Conservation (phyloP, 2,797 vertebrate genomes). For the Siniperca undulata region DNA sequence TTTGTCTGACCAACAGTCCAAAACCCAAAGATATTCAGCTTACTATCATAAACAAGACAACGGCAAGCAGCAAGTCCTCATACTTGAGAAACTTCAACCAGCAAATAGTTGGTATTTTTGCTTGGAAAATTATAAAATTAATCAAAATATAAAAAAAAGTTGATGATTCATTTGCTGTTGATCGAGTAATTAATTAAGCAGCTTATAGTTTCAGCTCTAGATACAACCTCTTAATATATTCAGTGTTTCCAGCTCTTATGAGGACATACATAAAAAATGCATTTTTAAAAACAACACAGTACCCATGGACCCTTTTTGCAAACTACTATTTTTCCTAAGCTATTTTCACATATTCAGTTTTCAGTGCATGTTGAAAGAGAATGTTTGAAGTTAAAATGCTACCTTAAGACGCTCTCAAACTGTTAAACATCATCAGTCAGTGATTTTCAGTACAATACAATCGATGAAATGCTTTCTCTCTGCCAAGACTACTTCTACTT, state of each 20-base stretch:
- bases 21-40: background rate
- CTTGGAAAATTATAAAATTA: no score
- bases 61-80: background rate
- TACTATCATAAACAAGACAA: background rate
- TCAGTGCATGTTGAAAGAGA: background rate
- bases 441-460: background rate
- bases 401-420: no score
- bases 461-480: background rate
- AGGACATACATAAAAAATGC: background rate
- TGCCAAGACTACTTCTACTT: background rate
- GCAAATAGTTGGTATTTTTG: background rate
- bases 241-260: background rate
- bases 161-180: background rate
- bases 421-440: background rate
- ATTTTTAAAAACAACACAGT: background rate
- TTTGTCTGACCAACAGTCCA: no score
- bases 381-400: background rate
- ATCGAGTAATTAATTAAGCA: background rate
- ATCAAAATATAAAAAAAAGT: background rate
- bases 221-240: background rate
- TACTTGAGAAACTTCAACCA: no score
- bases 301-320: background rate
- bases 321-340: background rate
- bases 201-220: background rate
- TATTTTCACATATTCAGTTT: background rate